phyloP scores from a whole-genome alignment of 2,888 invertebrate species.

The Automeris io region DNA sequence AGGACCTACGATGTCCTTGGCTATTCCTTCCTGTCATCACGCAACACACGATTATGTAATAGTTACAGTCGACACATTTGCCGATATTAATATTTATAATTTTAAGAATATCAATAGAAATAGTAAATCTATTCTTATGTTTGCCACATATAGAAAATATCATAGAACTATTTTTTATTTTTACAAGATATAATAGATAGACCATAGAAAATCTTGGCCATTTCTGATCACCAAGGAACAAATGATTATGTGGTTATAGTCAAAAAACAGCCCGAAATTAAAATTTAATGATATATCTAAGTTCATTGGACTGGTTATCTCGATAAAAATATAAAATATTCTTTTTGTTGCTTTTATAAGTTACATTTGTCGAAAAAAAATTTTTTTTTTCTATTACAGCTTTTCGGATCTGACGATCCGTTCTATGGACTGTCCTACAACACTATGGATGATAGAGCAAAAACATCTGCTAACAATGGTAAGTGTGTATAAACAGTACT shows the following conservation, averaged over 20 bases:
- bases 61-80: slow-evolving; percentile 19
- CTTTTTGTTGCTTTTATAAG: neutral
- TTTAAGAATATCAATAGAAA: too few species aligned
- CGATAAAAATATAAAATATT: neutral
- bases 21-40: slow-evolving; percentile 40
- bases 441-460: slow-evolving; percentile 50
- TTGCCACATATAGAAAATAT: neutral
- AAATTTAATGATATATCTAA: too few species aligned
- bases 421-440: slow-evolving; percentile 68
- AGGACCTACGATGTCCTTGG: slow-evolving; percentile 47
- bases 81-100: slow-evolving; percentile 13
- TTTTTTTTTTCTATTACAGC: slow-evolving; percentile 38
- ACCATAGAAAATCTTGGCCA: too few species aligned
- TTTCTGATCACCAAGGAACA: too few species aligned
- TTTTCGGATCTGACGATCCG: slow-evolving; percentile 71
- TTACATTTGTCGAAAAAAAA: neutral
- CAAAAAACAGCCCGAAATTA: too few species aligned
- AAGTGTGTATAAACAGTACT: slow-evolving; percentile 31
- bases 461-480: slow-evolving; percentile 51
- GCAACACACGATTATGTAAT: slow-evolving; percentile 55
- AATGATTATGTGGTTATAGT: too few species aligned
- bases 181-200: neutral
- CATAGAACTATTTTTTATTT: neutral
- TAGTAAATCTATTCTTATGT: neutral
- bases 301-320: too few species aligned